phyloP scores from a whole-genome alignment of 2,797 vertebrate genomes.

The Sandelia bainsii region DNA sequence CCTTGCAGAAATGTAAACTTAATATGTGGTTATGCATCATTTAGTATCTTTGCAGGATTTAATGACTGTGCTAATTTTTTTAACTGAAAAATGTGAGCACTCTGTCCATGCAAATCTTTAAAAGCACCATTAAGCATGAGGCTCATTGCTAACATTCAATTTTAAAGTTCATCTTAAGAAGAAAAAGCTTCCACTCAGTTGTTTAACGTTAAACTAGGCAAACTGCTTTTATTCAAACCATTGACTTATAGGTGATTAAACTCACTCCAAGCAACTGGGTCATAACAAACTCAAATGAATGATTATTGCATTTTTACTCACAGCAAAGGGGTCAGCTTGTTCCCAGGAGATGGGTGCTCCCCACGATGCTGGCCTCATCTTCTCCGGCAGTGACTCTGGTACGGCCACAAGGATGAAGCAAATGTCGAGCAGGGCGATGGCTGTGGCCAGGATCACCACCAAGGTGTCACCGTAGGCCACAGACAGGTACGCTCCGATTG shows the following conservation, averaged over 20 bases:
- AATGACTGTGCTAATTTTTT: background rate
- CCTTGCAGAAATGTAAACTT: no score
- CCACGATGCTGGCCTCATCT: conserved; percentile 95
- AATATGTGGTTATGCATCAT: background rate
- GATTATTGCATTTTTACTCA: conserved; percentile 72
- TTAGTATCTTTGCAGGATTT: background rate
- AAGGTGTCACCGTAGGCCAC: conserved; percentile 89
- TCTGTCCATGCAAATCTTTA: background rate
- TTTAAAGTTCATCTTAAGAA: background rate
- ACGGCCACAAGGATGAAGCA: conserved; percentile 94
- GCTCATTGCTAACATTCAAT: background rate
- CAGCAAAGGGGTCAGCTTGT: conserved; percentile 92
- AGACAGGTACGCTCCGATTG: conserved; percentile 92
- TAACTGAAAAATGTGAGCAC: background rate
- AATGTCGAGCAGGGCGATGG: conserved; percentile 92
- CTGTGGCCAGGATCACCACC: conserved; percentile 92
- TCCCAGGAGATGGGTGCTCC: conserved; percentile 95
- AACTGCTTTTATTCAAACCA: conserved; percentile 9
- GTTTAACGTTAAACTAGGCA: background rate
- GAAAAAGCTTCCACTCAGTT: background rate
- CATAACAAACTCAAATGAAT: background rate
- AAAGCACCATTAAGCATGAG: background rate
- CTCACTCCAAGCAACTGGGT: background rate
- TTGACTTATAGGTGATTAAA: background rate
- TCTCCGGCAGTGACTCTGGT: conserved; percentile 92